phyloP scores from a whole-genome alignment of 2,888 invertebrate genomes.

The Isoperla grammatica region DNA sequence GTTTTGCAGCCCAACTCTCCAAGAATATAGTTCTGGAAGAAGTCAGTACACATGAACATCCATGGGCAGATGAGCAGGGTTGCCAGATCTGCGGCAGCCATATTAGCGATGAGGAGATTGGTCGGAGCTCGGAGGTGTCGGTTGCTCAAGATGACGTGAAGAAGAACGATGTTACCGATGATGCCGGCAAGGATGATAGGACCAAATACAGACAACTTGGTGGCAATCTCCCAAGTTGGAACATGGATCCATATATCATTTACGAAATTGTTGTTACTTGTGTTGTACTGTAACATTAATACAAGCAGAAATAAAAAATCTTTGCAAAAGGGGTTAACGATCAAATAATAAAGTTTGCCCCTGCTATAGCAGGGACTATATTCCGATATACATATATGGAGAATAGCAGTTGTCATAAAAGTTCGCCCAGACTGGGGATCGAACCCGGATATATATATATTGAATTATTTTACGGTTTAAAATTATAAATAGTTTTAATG shows the following conservation, averaged over 20 bases:
- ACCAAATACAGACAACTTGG: slow-evolving; percentile 55
- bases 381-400: too few species aligned
- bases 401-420: too few species aligned
- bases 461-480: too few species aligned
- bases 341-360: too few species aligned
- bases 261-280: slow-evolving; percentile 39
- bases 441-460: too few species aligned
- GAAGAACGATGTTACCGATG: slow-evolving; percentile 59
- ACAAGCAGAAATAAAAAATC: too few species aligned
- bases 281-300: background rate
- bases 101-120: slow-evolving; percentile 66
- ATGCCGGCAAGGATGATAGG: slow-evolving; percentile 60
- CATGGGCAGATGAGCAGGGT: slow-evolving; percentile 65
- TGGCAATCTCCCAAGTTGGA: slow-evolving; percentile 53
- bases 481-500: too few species aligned
- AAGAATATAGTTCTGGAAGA: slow-evolving; percentile 72
- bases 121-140: slow-evolving; percentile 61
- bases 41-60: slow-evolving; percentile 67
- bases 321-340: too few species aligned
- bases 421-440: too few species aligned
- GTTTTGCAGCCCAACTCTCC: slow-evolving; percentile 67
- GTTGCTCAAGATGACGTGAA: slow-evolving; percentile 57
- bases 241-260: slow-evolving; percentile 61
- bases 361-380: too few species aligned
- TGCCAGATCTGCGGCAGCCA: slow-evolving; percentile 65